Evolutionary conservation across 2,888 invertebrate species (phyloP).

Genomic region (Dynastes tityus): DNA sequence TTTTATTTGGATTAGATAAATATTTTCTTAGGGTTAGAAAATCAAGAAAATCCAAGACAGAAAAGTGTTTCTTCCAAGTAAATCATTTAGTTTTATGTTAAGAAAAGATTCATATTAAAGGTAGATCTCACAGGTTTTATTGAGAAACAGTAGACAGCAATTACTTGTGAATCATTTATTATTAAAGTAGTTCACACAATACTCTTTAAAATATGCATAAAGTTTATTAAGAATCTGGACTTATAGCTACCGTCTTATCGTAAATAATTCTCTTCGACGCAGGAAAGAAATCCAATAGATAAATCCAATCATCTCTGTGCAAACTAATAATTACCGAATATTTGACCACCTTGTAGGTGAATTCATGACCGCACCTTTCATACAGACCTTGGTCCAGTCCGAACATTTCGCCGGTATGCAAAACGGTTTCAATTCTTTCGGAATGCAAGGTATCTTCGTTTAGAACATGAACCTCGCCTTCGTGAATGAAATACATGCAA

Average conservation of each 20-base stretch:
- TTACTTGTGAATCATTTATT: too few relatives aligned
- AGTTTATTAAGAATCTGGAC: not conserved
- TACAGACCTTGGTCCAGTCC: constrained; percentile 58
- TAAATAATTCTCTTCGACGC: constrained; percentile 47
- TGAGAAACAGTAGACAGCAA: too few relatives aligned
- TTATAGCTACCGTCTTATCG: constrained; percentile 17
- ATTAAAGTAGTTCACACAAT: too few relatives aligned
- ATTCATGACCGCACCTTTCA: constrained; percentile 55
- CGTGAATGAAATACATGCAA: constrained; percentile 62
- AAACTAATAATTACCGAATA: constrained; percentile 48
- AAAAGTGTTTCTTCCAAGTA: too few relatives aligned
- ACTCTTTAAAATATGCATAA: too few relatives aligned
- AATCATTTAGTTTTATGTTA: too few relatives aligned
- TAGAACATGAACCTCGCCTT: constrained; percentile 57
- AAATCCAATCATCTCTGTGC: constrained; percentile 48
- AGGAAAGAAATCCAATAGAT: constrained; percentile 49
- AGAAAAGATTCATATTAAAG: too few relatives aligned
- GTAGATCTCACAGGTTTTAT: too few relatives aligned
- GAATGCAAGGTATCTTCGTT: constrained; percentile 56
- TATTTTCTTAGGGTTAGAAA: too few relatives aligned
- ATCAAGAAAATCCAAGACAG: too few relatives aligned
- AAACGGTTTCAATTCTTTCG: constrained; percentile 53
- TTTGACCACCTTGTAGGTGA: constrained; percentile 57
- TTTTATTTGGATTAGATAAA: too few relatives aligned
- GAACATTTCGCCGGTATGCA: constrained; percentile 55